These are phyloP conservation scores for Pachypeltis micranthus DNA, from an alignment of 1,140 invertebrate genomes.

Conservation along the genomic window DNA sequence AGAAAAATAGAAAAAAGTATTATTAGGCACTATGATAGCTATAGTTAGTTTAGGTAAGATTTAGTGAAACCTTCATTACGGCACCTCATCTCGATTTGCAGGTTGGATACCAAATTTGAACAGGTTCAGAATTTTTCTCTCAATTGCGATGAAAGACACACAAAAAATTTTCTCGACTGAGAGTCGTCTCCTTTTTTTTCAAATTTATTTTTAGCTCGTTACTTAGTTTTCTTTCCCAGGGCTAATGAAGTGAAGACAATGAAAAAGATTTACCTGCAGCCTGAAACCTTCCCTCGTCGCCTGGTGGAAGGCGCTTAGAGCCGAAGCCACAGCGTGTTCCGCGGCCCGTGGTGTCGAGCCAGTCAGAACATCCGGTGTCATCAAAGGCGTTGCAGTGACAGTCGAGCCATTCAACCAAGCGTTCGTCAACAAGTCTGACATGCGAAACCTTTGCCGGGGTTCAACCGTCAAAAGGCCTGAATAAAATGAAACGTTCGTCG, in stretches of 20 bases:
- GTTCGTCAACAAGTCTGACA: slow-evolving; percentile 49
- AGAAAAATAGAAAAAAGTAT: too few relatives aligned
- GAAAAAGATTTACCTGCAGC: slow-evolving; percentile 38
- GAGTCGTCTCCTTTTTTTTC: neutral
- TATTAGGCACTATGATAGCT: too few relatives aligned
- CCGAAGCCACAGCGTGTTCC: slow-evolving; percentile 42
- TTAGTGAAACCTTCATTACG: too few relatives aligned
- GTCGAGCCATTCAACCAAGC: slow-evolving; percentile 48
- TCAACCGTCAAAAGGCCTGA: slow-evolving; percentile 63
- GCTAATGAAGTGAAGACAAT: neutral
- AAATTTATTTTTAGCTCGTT: too few relatives aligned
- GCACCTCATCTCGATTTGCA: too few relatives aligned
- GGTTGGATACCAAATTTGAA: too few relatives aligned
- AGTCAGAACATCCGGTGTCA: slow-evolving; percentile 44
- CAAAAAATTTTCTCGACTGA: neutral
- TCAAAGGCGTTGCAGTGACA: slow-evolving; percentile 39
- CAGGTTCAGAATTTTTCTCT: too few relatives aligned
- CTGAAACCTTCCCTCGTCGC: slow-evolving; percentile 58
- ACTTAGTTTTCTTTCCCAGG: neutral
- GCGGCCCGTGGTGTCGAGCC: slow-evolving; percentile 30
- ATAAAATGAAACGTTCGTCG: too few relatives aligned
- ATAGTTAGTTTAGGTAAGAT: too few relatives aligned
- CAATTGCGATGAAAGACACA: neutral
- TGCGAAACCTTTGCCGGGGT: slow-evolving; percentile 54
- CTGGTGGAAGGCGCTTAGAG: slow-evolving; percentile 55